These are phyloP conservation scores for Luperina nickerlii DNA, from an alignment of 2,888 invertebrate species.

Conservation along the genomic window DNA sequence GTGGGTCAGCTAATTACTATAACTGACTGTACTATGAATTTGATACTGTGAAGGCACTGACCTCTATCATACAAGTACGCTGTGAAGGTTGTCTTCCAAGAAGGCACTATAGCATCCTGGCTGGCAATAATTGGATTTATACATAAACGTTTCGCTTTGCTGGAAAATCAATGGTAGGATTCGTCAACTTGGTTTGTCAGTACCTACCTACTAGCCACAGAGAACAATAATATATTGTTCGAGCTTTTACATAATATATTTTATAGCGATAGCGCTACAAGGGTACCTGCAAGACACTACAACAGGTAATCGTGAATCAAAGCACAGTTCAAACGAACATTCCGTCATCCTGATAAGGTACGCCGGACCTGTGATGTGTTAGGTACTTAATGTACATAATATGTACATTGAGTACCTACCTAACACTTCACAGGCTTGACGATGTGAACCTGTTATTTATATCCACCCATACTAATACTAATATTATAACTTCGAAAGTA, in stretches of 20 bases:
- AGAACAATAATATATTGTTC: background rate
- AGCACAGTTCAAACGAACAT: background rate
- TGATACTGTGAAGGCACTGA: background rate
- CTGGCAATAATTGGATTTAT: background rate
- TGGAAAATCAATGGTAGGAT: background rate
- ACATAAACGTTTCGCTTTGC: background rate
- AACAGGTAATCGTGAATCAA: background rate
- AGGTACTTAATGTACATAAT: background rate
- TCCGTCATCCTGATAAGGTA: background rate
- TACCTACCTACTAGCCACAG: too few relatives aligned
- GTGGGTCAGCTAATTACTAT: too few relatives aligned
- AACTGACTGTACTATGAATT: background rate
- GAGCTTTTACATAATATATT: background rate
- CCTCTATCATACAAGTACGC: too few relatives aligned
- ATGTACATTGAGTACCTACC: too few relatives aligned
- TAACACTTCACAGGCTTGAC: too few relatives aligned
- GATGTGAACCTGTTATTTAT: too few relatives aligned
- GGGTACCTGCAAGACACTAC: background rate
- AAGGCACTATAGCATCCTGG: constrained; percentile 1
- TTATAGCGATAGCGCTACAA: background rate
- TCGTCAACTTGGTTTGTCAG: background rate
- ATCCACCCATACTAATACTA: too few relatives aligned
- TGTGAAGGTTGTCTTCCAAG: background rate
- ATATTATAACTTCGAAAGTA: too few relatives aligned
- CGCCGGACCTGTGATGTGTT: background rate